Conservation (phyloP, 30 jellyfish, hydroid and myxozoan genomes). For the Turritopsis rubra region DNA sequence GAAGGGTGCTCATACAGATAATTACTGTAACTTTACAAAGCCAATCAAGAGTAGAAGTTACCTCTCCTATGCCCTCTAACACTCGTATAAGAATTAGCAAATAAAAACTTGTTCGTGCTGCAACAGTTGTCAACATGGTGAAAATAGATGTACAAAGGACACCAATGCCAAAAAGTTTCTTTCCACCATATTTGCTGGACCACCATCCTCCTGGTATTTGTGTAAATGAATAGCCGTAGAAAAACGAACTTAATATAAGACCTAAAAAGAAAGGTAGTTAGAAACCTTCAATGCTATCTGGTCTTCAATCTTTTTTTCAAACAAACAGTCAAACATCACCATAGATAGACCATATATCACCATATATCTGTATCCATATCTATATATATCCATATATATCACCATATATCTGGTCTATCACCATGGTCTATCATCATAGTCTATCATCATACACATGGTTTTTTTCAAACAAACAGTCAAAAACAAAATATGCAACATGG, state of each 20-base stretch:
- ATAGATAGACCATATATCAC: background rate
- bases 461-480: too few relatives aligned
- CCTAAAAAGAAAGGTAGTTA: constrained; percentile 39
- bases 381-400: background rate
- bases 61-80: constrained; percentile 84
- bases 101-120: constrained; percentile 53
- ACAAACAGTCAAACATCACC: background rate
- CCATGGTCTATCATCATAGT: too few relatives aligned
- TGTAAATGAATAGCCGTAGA: constrained; percentile 77
- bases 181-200: constrained; percentile 66
- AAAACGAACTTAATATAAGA: constrained; percentile 66
- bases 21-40: too few relatives aligned
- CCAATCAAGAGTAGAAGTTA: too few relatives aligned
- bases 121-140: constrained; percentile 78
- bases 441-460: too few relatives aligned
- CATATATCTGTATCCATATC: background rate
- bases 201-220: constrained; percentile 77
- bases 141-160: constrained; percentile 54
- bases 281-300: background rate
- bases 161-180: constrained; percentile 82
- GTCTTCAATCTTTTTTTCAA: background rate
- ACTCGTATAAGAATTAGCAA: constrained; percentile 55
- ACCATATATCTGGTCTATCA: too few relatives aligned
- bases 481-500: too few relatives aligned
- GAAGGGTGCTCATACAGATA: too few relatives aligned